Percentiles rank a stretch among this genome's conserved stretches.
Evolutionary conservation across 2,113 vertebrate species (phyloP).

Genomic region (Otus sunia): DNA sequence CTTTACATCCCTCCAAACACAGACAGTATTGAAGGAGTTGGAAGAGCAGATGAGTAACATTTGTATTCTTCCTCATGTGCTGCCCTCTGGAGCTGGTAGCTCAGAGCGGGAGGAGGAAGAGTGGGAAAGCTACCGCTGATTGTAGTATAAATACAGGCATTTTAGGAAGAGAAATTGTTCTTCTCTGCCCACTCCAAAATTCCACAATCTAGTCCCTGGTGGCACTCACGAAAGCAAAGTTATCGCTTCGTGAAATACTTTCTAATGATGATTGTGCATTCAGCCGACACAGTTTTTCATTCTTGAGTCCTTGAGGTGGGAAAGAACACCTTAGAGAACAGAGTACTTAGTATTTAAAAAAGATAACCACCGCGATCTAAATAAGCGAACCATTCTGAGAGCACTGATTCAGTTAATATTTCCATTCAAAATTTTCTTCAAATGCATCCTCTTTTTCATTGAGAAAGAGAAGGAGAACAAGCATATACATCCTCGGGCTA

Average conservation of each 20-base stretch:
- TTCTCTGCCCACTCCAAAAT: not conserved
- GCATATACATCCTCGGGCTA: not conserved
- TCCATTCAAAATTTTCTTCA: not conserved
- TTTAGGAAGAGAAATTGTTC: not conserved
- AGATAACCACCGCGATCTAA: not conserved
- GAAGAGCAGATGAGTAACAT: not conserved
- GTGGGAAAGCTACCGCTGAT: not conserved
- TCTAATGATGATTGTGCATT: not conserved
- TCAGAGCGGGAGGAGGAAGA: not conserved
- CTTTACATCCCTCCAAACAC: not conserved
- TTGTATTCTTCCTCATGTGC: not conserved
- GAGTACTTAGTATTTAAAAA: not conserved
- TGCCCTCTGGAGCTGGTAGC: not conserved
- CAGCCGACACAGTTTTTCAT: not conserved
- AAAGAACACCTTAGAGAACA: not conserved
- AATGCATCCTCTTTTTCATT: not conserved
- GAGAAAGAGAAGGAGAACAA: not conserved
- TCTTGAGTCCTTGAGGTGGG: not conserved
- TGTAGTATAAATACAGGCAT: not conserved
- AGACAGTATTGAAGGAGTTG: not conserved
- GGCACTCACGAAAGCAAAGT: not conserved
- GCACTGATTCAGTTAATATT: not conserved
- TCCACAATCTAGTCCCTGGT: not conserved
- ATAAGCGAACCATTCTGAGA: not conserved
- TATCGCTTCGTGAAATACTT: not conserved